Evolutionary conservation across 2,113 vertebrate species (phyloP).

Genomic region (Nerophis lumbriciformis): DNA sequence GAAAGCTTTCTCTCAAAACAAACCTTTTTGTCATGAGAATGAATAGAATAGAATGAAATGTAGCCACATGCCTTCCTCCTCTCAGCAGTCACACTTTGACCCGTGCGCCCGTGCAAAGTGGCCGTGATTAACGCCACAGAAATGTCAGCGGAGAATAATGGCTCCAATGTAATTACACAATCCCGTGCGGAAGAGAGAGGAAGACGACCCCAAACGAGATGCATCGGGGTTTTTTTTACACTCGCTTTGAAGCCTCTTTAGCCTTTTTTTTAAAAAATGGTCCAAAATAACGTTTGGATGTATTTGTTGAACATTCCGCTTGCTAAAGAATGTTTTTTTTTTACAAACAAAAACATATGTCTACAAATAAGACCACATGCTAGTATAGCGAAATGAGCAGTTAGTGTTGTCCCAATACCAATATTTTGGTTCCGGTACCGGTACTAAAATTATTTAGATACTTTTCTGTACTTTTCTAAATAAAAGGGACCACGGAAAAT

Average conservation of each 20-base stretch:
- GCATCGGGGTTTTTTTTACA: not conserved
- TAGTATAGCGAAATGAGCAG: no score
- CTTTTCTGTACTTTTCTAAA: no score
- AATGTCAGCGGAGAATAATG: conserved; percentile 66
- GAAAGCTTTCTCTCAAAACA: not conserved
- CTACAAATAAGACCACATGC: no score
- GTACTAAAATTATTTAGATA: no score
- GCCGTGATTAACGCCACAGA: conserved; percentile 60
- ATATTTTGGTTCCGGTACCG: no score
- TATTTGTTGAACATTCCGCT: not conserved
- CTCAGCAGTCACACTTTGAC: conserved; percentile 47
- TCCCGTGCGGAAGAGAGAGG: conserved; percentile 19
- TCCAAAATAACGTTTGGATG: not conserved
- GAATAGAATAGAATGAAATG: not conserved
- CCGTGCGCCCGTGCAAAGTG: conserved; percentile 56
- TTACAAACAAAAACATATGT: no score
- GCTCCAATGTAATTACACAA: conserved; percentile 61
- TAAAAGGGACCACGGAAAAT: no score
- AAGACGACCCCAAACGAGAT: conserved; percentile 1
- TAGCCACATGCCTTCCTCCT: conserved; percentile 32
- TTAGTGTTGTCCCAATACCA: no score
- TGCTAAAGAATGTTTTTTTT: no score
- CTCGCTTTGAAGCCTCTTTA: not conserved
- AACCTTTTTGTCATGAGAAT: not conserved
- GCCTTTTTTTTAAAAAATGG: not conserved